Percentiles rank a stretch among this genome's conserved stretches.
These are phyloP conservation scores for Pangasius krempfi DNA, from an alignment of 2,797 vertebrate genomes.

Conservation along the genomic window DNA sequence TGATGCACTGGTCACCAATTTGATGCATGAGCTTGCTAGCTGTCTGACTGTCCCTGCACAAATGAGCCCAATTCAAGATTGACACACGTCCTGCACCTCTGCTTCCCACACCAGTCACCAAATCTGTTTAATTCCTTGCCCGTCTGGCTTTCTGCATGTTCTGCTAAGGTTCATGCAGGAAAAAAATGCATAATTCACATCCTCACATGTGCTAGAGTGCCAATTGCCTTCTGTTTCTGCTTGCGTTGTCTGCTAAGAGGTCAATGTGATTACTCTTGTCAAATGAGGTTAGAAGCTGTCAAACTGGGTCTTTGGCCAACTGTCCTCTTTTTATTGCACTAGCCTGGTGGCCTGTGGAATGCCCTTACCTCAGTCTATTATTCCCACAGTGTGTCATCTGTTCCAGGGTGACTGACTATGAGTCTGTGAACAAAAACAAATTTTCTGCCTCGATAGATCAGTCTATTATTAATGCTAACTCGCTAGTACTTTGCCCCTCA, in stretches of 20 bases:
- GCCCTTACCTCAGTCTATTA: slow-evolving; percentile 52
- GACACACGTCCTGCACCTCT: slow-evolving; percentile 37
- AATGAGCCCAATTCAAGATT: slow-evolving; percentile 55
- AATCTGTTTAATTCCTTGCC: slow-evolving; percentile 59
- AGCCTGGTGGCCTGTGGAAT: slow-evolving; percentile 42
- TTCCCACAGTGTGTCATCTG: slow-evolving; percentile 46
- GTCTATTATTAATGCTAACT: neutral
- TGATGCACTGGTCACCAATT: slow-evolving; percentile 65
- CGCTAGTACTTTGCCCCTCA: neutral
- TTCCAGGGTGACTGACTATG: slow-evolving; percentile 43
- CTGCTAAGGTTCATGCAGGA: slow-evolving; percentile 58
- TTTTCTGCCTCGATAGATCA: slow-evolving; percentile 10
- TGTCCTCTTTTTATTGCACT: slow-evolving; percentile 61
- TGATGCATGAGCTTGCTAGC: slow-evolving; percentile 58
- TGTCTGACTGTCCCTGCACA: slow-evolving; percentile 58
- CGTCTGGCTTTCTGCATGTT: slow-evolving; percentile 54
- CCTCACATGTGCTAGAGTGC: slow-evolving; percentile 56
- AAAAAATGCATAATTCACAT: slow-evolving; percentile 67
- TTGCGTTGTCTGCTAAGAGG: slow-evolving; percentile 61
- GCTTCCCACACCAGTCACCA: slow-evolving; percentile 34
- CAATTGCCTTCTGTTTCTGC: slow-evolving; percentile 61
- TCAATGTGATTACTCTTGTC: slow-evolving; percentile 59
- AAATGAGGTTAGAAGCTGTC: slow-evolving; percentile 66
- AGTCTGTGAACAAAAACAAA: slow-evolving; percentile 21
- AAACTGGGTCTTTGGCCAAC: slow-evolving; percentile 59